A percentile compares a stretch with the other conserved stretches of the same genome.
Conservation (phyloP, 2,888 invertebrate genomes). For the Flexamia atlantica region DNA sequence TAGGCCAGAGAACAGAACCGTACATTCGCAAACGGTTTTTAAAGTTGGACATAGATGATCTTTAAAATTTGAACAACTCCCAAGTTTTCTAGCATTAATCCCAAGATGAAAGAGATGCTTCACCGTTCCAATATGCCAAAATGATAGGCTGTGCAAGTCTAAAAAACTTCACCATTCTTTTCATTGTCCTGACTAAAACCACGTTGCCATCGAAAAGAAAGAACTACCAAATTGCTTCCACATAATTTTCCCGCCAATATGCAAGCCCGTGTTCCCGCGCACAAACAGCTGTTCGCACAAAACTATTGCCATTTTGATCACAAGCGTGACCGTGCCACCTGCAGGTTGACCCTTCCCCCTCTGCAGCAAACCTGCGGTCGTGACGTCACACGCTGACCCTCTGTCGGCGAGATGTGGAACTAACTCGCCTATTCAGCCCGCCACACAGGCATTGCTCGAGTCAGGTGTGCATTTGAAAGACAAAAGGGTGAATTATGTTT, state of each 20-base stretch:
- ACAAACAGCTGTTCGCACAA: constrained; percentile 1
- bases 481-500: neutral
- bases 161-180: too few relatives aligned
- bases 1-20: too few relatives aligned
- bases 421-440: constrained; percentile 4
- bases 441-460: neutral
- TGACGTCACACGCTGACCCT: constrained; percentile 6
- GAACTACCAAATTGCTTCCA: too few relatives aligned
- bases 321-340: constrained; percentile 7
- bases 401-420: neutral
- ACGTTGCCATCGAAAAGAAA: too few relatives aligned
- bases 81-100: too few relatives aligned
- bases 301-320: neutral
- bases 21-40: too few relatives aligned
- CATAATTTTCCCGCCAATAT: neutral
- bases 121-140: too few relatives aligned
- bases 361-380: neutral
- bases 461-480: constrained; percentile 10
- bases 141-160: too few relatives aligned
- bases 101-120: too few relatives aligned
- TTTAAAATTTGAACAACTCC: too few relatives aligned
- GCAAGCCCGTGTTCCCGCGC: neutral
- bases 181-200: too few relatives aligned
- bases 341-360: neutral
- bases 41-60: too few relatives aligned